Base-by-base conservation (phyloP, 2,113 vertebrate species). In the Urocynchramus pylzowi region DNA sequence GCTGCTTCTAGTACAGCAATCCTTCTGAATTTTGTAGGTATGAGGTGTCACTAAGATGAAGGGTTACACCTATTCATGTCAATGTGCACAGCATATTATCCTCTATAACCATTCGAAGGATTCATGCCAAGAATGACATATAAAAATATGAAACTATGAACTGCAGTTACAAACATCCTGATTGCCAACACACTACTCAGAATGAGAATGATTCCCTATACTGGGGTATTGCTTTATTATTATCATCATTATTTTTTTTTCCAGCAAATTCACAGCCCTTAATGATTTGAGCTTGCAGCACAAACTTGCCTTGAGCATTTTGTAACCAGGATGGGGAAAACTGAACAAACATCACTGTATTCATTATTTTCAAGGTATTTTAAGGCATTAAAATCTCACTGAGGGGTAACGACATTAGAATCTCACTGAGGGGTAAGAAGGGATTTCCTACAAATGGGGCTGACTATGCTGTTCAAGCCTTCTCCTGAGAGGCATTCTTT, bases 41-140 rank as follows among this genome's bases (percentile, higher is more conserved):
- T 56, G 47, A 90, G 24, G 45, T 89, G 82, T 81, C 94, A 93
- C 68, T 57, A 35, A 87, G 69, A 93, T 84, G 53, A 95, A 91
- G 80, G 67, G 61, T 70, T 94, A 84, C 9, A 65, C 33, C 68
- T 92, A 92, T 89, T 95, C 85, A 90, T 57, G 73, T 92, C 92
- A 92, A 68, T 15, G 33, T 61, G 56, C 73, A 78, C 60, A 89
- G 82, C 83, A 10, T 49, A 81, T 90, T 89, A 95, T 64, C 37
- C 73, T 90, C 76, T 84, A 53, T 76, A 89, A 89, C 76, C 76
- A 71, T 75, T 87, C 26, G 56, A 75, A 92, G 35, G 73, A 94
- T 82, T 81, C 85, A 71, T 69, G 83, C 69, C 92, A 90, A 90
- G 60, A 90, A 82, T 69, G 68, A 87, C 92, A 93, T 63, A 67